These are phyloP conservation scores for Sebastiscus albofasciatus DNA, from an alignment of 2,797 vertebrate genomes.

Conservation along the genomic window DNA sequence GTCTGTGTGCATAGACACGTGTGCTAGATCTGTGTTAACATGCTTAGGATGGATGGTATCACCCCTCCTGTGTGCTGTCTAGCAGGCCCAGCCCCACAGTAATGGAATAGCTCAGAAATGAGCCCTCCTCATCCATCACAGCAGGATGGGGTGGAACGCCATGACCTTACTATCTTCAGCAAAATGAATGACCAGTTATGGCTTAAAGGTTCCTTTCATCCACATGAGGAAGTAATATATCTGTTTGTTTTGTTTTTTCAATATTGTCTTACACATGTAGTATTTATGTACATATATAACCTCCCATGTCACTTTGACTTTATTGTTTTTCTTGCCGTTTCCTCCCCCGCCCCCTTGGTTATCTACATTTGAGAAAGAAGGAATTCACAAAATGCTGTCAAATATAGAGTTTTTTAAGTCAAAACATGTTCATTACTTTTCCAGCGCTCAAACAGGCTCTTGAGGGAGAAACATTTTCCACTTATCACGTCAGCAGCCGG, in stretches of 20 bases:
- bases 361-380: not conserved
- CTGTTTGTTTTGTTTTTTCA: not conserved
- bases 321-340: not conserved
- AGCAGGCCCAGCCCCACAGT: not conserved
- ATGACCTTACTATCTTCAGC: slow-evolving; percentile 15
- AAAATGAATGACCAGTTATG: slow-evolving; percentile 31
- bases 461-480: not conserved
- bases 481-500: not conserved
- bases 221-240: slow-evolving; percentile 2
- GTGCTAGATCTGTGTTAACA: slow-evolving; percentile 2
- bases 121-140: slow-evolving; percentile 45
- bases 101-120: slow-evolving; percentile 34
- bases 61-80: slow-evolving; percentile 1
- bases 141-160: not conserved
- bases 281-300: not conserved
- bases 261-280: not conserved
- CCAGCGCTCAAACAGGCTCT: not conserved
- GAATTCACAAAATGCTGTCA: not conserved
- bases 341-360: not conserved
- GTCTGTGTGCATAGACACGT: not conserved
- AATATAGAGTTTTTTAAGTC: slow-evolving; percentile 7
- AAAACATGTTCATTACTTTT: slow-evolving; percentile 11
- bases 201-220: slow-evolving; percentile 16
- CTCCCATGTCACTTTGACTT: not conserved
- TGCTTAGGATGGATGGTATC: slow-evolving; percentile 19